Conservation (phyloP, 2,797 vertebrate species). For the Neosalanx taihuensis region DNA sequence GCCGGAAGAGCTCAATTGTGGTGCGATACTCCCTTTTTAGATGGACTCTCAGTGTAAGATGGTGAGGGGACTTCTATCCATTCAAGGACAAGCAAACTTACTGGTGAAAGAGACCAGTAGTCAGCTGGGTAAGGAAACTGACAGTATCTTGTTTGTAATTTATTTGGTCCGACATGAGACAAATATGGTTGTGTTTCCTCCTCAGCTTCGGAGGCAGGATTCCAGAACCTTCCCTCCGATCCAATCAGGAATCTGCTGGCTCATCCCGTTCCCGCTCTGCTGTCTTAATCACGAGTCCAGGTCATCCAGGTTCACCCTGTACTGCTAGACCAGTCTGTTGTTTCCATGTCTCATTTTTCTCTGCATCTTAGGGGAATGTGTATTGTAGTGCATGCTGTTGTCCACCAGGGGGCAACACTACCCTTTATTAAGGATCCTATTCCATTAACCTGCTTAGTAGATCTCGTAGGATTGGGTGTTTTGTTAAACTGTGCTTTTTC, state of each 20-base stretch:
- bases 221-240: conserved; percentile 66
- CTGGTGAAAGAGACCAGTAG: conserved; percentile 72
- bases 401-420: conserved; percentile 63
- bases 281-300: conserved; percentile 33
- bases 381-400: conserved; percentile 33
- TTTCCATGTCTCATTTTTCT: conserved; percentile 6
- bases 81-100: conserved; percentile 66
- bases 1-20: neutral
- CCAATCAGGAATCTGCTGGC: conserved; percentile 60
- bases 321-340: neutral
- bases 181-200: conserved; percentile 14
- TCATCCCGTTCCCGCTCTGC: conserved; percentile 43
- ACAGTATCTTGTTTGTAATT: neutral
- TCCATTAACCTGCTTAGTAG: conserved; percentile 1
- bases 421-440: conserved; percentile 16
- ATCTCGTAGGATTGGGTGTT: conserved; percentile 20
- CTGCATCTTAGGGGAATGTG: neutral
- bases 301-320: neutral
- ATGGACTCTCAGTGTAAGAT: conserved; percentile 73
- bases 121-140: conserved; percentile 62
- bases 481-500: conserved; percentile 11
- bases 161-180: neutral
- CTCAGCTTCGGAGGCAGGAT: conserved; percentile 64
- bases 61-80: conserved; percentile 62
- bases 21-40: conserved; percentile 46